Evolutionary conservation across 2,888 invertebrate species (phyloP), one percentile per base, ranked within the genome.

Genomic region (Oxytorus armatus): DNA sequence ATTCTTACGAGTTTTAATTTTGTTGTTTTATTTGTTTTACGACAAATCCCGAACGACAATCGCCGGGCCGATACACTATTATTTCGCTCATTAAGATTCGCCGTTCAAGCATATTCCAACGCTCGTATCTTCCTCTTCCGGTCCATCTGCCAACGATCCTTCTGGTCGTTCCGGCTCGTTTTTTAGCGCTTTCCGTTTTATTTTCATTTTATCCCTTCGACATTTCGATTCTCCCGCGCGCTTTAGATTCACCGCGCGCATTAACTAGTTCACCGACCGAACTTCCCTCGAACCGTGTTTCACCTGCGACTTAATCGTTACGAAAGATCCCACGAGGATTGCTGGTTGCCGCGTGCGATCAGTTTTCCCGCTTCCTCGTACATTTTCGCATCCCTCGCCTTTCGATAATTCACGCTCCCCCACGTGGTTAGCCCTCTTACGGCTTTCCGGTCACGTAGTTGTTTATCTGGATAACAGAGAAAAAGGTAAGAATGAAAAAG

Each of bases 381-480:
- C 53, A 33, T 36, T 36, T 33, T 59, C 47, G 33, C 18, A 21
- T 14, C 44, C 29, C 51, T 23, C n/a, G 63, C 42, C 68, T 75
- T 75, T 70, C 76, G 72, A 76, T 72, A 68, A 80, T 76, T 76
- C 66, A 68, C 76, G 47, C 66, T 74, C 44, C 39, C 68, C 68
- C 59, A 51, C 23, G 57, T 44, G 61, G n/a, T n/a, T n/a, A 61
- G 72, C 29, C 66, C 25, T 44, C 59, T 29, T 59, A 61, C 53
- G 18, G 76, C 39, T 51, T 53, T 10, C 44, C 76, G 36, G 72
- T 61, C 76, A 76, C 72, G 79, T 72, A 72, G 61, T n/a, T n/a
- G n/a, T 61, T 61, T 76, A 72, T 80, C 79, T 80, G 79, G 44
- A 42, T 63, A 74, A 74, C 74, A 72, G 65, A 76, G 61, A 78